Evolutionary conservation across 2,797 vertebrate genomes (phyloP).

Genomic region (Tokudaia tokunoshimensis): DNA sequence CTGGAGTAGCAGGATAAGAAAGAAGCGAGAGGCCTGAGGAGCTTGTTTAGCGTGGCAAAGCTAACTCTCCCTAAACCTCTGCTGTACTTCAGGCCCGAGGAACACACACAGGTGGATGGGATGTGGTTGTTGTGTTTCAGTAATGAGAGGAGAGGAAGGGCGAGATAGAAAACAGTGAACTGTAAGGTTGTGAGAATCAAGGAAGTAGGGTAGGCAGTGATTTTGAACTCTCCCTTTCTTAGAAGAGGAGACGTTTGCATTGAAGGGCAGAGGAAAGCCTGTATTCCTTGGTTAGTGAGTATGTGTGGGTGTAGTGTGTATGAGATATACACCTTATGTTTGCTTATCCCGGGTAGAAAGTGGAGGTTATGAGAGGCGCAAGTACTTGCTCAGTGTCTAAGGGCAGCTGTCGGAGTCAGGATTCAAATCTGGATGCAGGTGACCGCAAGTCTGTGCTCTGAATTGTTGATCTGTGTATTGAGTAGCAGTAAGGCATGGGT

Average conservation of each 20-base stretch:
- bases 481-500: not conserved
- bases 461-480: not conserved
- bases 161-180: conserved; percentile 6
- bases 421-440: conserved; percentile 14
- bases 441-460: not conserved
- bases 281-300: conserved; percentile 27
- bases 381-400: conserved; percentile 12
- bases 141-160: not conserved
- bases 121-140: not conserved
- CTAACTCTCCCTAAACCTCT: not conserved
- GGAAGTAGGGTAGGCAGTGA: not conserved
- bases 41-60: not conserved
- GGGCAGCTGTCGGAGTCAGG: not conserved
- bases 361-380: conserved; percentile 33
- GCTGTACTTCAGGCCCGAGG: not conserved
- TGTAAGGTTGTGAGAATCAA: not conserved
- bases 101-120: not conserved
- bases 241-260: conserved; percentile 13
- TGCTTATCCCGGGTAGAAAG: conserved; percentile 28
- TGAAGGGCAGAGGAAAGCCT: not conserved
- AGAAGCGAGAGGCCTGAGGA: not conserved
- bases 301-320: not conserved
- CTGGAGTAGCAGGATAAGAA: not conserved
- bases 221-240: not conserved
- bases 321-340: not conserved